These are phyloP conservation scores for Eupsilia transversa DNA, from an alignment of 2,888 invertebrate genomes.

Conservation along the genomic window DNA sequence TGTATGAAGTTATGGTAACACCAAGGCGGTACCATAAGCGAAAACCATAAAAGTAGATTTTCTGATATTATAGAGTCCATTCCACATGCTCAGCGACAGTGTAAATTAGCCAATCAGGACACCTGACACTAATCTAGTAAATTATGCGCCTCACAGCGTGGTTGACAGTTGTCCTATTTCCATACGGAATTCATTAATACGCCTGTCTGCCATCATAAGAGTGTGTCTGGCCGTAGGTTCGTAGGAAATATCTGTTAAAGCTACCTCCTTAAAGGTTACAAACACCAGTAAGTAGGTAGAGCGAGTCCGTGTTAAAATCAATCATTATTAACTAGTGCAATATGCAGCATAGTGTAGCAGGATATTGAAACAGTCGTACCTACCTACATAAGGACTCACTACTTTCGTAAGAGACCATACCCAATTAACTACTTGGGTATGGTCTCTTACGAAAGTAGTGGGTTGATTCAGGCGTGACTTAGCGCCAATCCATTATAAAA, in stretches of 20 bases:
- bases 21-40: neutral
- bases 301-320: no score
- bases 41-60: neutral
- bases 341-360: neutral
- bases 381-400: neutral
- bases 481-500: no score
- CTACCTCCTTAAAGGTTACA: neutral
- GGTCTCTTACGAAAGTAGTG: no score
- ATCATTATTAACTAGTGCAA: neutral
- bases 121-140: conserved; percentile 42
- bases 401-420: neutral
- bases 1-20: neutral
- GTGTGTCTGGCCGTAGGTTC: neutral
- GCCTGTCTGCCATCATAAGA: neutral
- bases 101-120: conserved; percentile 45
- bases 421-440: no score
- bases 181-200: conserved; percentile 36
- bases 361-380: neutral
- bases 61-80: neutral
- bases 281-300: no score
- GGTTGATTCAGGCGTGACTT: no score
- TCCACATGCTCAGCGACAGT: neutral
- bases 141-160: conserved; percentile 31
- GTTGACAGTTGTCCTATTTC: conserved; percentile 37
- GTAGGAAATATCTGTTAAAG: neutral